phyloP scores from a whole-genome alignment of 2,113 vertebrate species.

The Ellobius talpinus region DNA sequence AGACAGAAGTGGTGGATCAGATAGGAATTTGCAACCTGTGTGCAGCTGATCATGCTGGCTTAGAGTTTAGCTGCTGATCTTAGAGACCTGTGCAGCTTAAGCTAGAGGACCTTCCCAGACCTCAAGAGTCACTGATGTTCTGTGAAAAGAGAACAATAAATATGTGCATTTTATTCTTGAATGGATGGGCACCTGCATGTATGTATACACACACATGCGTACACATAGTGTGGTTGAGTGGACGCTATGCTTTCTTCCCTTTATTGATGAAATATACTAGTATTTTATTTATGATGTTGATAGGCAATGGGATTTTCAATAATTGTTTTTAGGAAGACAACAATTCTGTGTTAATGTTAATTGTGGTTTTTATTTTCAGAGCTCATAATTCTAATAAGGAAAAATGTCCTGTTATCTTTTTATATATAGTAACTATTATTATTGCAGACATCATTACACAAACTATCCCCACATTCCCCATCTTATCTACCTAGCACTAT shows the following conservation, averaged over 20 bases:
- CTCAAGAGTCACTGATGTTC: neutral
- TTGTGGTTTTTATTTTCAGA: neutral
- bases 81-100: neutral
- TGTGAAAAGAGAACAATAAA: neutral
- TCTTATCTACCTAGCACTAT: neutral
- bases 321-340: neutral
- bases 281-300: neutral
- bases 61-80: neutral
- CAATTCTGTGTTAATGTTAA: neutral
- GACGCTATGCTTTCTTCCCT: neutral
- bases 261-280: neutral
- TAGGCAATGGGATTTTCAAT: neutral
- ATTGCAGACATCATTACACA: neutral
- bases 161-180: neutral
- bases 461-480: neutral
- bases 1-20: neutral
- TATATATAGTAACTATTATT: neutral
- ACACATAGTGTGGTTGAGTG: neutral
- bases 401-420: neutral
- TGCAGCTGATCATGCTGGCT: neutral
- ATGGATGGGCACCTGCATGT: no score
- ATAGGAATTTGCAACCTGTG: accelerated
- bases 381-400: neutral
- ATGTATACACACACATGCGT: no score
- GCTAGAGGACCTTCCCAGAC: neutral